Evolutionary conservation across 2,113 vertebrate genomes (phyloP).

Genomic region (Campylorhamphus procurvoides): DNA sequence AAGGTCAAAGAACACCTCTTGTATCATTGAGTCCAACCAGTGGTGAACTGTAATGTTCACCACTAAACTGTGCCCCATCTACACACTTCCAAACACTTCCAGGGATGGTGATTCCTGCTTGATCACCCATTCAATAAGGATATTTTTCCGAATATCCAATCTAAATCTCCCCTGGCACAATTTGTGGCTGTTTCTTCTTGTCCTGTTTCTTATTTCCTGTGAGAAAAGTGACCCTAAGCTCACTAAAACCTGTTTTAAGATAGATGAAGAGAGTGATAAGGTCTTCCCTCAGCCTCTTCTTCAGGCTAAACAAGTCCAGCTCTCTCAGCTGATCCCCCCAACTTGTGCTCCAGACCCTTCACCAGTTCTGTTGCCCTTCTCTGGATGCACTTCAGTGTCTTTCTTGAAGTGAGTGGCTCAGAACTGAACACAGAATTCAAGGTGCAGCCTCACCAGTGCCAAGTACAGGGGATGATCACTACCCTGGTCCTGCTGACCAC

Average conservation of each 20-base stretch:
- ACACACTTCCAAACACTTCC: not conserved
- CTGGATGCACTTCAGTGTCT: not conserved
- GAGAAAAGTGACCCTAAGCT: not conserved
- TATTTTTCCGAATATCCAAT: not conserved
- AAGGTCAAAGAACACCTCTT: not conserved
- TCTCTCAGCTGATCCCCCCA: not conserved
- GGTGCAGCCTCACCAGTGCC: not conserved
- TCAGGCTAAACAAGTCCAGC: not conserved
- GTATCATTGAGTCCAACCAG: not conserved
- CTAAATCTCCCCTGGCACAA: not conserved
- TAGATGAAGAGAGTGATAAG: not conserved
- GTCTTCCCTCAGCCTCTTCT: not conserved
- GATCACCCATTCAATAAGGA: not conserved
- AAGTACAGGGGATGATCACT: rapidly evolving
- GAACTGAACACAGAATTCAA: not conserved
- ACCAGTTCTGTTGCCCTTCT: not conserved
- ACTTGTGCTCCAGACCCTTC: not conserved
- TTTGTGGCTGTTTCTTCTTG: not conserved
- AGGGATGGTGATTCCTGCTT: not conserved
- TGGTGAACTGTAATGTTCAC: not conserved
- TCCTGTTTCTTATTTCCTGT: not conserved
- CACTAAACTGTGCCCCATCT: not conserved
- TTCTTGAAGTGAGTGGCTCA: not conserved
- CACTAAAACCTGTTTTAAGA: not conserved
- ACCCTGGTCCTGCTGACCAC: not conserved